These are phyloP conservation scores for Limnephilus auricula DNA, from an alignment of 2,888 invertebrate species.

Conservation along the genomic window DNA sequence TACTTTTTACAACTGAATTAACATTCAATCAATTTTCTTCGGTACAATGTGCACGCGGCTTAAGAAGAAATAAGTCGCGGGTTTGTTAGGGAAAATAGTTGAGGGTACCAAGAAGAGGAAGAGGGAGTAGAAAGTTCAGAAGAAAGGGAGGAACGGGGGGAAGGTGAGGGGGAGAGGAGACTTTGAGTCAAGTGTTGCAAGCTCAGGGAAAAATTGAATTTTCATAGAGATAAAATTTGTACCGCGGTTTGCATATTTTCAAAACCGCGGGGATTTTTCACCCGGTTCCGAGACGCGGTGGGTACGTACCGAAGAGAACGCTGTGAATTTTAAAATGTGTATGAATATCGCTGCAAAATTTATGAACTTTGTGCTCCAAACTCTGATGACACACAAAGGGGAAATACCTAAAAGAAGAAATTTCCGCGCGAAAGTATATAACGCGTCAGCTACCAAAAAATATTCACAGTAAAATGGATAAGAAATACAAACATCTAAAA, in stretches of 20 bases:
- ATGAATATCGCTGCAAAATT: neutral
- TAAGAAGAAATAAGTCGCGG: slow-evolving; percentile 22
- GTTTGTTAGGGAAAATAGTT: slow-evolving; percentile 14
- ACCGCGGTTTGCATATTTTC: slow-evolving; percentile 44
- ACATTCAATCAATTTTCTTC: neutral
- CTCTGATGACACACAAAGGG: neutral
- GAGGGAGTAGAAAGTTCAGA: slow-evolving; percentile 1
- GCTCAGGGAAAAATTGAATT: slow-evolving; percentile 50
- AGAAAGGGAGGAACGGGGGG: slow-evolving; percentile 8
- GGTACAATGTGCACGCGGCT: slow-evolving; percentile 25
- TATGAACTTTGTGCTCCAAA: neutral
- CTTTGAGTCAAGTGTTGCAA: slow-evolving; percentile 44
- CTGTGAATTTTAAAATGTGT: slow-evolving; percentile 16
- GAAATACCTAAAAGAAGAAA: neutral
- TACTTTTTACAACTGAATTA: neutral
- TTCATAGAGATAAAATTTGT: slow-evolving; percentile 50
- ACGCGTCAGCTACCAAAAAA: neutral
- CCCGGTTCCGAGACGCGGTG: slow-evolving; percentile 8
- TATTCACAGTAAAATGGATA: neutral
- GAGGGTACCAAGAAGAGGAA: neutral
- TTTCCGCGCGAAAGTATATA: neutral
- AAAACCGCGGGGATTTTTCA: slow-evolving; percentile 32
- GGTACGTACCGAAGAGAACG: neutral
- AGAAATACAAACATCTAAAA: neutral
- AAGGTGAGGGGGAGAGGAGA: neutral